Evolutionary conservation across 2,888 invertebrate species (phyloP), one percentile per base, ranked within the genome.

Genomic region (Pheosia gnoma): DNA sequence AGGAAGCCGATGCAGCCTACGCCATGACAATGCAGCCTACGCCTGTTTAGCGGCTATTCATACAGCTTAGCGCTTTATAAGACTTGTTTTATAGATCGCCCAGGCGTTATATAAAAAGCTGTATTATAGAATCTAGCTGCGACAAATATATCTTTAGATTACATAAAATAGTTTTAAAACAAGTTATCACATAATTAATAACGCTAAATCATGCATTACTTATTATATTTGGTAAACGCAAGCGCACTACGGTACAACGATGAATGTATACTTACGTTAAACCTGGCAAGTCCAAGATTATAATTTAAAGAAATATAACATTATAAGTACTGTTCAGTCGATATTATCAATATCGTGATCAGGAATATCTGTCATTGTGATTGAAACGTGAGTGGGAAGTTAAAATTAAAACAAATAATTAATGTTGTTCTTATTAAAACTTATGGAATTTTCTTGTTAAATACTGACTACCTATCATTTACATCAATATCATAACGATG

Each of bases 141-240:
- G 25, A 25, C 25, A 25, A 25, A 25, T 25, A 25, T 25, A 25
- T 25, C 25, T 1, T 1, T 25, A 25, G 25, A 25, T 25, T 25
- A 25, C 25, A 25, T 25, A 25, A 25, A 25, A 25, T 25, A 25
- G 25, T 25, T 25, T 25, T 25, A 25, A 25, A 25, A 25, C 0
- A 2, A 25, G 0, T 25, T 25, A 87, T 85, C 82, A 88, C 86
- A 87, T 84, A 78, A 80, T 74, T 71, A 81, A 80, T 75, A 76
- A 69, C 53, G 58, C 59, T 25, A 25, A 25, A 25, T 25, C 2
- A 25, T 2, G 25, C 25, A 1, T 25, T 25, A 25, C 25, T 25
- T 25, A 25, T 25, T 25, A 25, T 2, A 25, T 25, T 25, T 25
- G 25, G 25, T 61, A 1, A 39, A 59, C 25, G 49, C 49, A 47